These are phyloP conservation scores for Morelia viridis DNA, from an alignment of 2,797 vertebrate species.

Conservation along the genomic window DNA sequence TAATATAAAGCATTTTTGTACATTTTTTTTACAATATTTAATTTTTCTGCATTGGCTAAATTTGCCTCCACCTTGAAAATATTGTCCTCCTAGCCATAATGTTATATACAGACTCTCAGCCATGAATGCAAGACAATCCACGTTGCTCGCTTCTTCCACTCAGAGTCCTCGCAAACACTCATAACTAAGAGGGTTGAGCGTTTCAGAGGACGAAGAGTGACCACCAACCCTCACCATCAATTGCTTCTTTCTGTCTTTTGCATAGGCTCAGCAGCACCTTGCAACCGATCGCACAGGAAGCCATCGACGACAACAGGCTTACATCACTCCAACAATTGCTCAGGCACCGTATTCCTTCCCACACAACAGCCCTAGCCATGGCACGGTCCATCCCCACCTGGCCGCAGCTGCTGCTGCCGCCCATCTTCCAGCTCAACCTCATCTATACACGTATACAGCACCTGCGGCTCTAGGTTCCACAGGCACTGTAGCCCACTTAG, in stretches of 20 bases:
- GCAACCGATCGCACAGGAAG: constrained; percentile 84
- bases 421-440: constrained; percentile 91
- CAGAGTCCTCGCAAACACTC: not conserved
- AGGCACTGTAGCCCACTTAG: constrained; percentile 93
- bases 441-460: constrained; percentile 94
- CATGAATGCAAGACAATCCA: not conserved
- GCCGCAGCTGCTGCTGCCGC: constrained; percentile 80
- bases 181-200: not conserved
- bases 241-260: constrained; percentile 57
- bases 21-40: not conserved
- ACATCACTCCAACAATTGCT: constrained; percentile 94
- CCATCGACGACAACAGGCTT: constrained; percentile 95
- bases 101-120: not conserved
- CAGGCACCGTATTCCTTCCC: constrained; percentile 96
- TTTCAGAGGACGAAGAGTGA: not conserved
- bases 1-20: not conserved
- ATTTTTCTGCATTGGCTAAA: not conserved
- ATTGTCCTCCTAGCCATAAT: not conserved
- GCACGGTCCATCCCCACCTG: constrained; percentile 89
- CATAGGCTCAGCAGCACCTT: constrained; percentile 94
- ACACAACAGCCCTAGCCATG: constrained; percentile 90
- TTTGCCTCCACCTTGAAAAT: not conserved
- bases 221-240: not conserved
- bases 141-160: not conserved
- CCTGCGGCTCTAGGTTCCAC: constrained; percentile 90